Evolutionary conservation across 2,888 invertebrate species (phyloP).

Genomic region (Torymus auratus): DNA sequence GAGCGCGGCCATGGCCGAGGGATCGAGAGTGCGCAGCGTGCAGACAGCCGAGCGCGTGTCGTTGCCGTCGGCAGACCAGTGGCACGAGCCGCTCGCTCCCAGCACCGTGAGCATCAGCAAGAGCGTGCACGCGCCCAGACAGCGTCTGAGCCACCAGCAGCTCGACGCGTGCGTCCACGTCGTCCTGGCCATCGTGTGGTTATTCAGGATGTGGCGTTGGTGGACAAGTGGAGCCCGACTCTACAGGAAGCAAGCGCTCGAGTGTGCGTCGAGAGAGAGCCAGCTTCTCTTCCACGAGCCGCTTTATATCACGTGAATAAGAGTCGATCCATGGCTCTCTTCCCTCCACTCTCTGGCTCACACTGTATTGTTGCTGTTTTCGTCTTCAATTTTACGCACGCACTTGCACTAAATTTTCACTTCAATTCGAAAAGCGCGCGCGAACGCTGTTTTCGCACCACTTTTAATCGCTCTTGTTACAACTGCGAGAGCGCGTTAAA

Average conservation of each 20-base stretch:
- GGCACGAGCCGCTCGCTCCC: conserved; percentile 76
- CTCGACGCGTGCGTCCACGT: conserved; percentile 58
- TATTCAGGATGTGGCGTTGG: background rate
- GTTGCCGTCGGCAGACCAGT: conserved; percentile 80
- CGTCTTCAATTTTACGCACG: background rate
- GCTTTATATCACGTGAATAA: conserved; percentile 47
- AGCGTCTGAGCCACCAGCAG: conserved; percentile 20
- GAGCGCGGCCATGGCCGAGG: conserved; percentile 78
- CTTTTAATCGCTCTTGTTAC: background rate
- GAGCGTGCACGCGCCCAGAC: too few species aligned
- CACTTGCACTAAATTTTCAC: conserved; percentile 3
- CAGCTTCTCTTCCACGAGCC: conserved; percentile 28
- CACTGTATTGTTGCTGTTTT: conserved; percentile 12
- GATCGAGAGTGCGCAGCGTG: conserved; percentile 77
- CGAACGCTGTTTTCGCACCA: background rate
- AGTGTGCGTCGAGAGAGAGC: conserved; percentile 18
- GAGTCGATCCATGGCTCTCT: conserved; percentile 46
- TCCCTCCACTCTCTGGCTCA: conserved; percentile 25
- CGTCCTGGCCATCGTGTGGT: conserved; percentile 56
- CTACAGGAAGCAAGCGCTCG: background rate
- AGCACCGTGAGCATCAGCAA: conserved; percentile 47
- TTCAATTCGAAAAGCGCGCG: background rate
- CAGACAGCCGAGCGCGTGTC: conserved; percentile 79
- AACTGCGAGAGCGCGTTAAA: too few species aligned
- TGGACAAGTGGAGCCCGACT: too few species aligned